Conservation (phyloP, 2,113 vertebrate species). For the Petrocephalus zakoni region DNA sequence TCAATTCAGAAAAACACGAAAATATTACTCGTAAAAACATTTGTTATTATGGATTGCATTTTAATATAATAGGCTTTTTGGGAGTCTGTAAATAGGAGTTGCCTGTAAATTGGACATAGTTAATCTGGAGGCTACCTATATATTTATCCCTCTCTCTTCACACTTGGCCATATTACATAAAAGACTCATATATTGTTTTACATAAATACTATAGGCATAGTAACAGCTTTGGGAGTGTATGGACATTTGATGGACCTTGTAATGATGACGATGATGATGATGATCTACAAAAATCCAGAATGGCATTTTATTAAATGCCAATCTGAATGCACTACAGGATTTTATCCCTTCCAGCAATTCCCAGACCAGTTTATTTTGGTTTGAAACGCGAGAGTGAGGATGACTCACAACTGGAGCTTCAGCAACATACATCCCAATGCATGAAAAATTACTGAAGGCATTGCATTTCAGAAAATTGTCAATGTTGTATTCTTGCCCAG, state of each 20-base stretch:
- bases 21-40: too few species aligned
- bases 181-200: not conserved
- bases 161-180: not conserved
- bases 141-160: not conserved
- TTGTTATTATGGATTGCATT: not conserved
- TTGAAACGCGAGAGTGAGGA: not conserved
- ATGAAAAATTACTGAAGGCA: not conserved
- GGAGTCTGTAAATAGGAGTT: not conserved
- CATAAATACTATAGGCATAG: not conserved
- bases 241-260: not conserved
- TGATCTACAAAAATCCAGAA: not conserved
- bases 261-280: not conserved
- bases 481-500: not conserved
- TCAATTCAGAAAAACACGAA: too few species aligned
- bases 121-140: not conserved
- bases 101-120: not conserved
- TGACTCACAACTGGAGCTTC: not conserved
- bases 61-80: not conserved
- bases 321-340: not conserved
- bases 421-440: not conserved
- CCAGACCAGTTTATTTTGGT: not conserved
- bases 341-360: not conserved
- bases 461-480: not conserved
- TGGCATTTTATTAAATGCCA: not conserved
- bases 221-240: not conserved